Conservation (phyloP, 2,888 invertebrate species). For the Julus scanicus region DNA sequence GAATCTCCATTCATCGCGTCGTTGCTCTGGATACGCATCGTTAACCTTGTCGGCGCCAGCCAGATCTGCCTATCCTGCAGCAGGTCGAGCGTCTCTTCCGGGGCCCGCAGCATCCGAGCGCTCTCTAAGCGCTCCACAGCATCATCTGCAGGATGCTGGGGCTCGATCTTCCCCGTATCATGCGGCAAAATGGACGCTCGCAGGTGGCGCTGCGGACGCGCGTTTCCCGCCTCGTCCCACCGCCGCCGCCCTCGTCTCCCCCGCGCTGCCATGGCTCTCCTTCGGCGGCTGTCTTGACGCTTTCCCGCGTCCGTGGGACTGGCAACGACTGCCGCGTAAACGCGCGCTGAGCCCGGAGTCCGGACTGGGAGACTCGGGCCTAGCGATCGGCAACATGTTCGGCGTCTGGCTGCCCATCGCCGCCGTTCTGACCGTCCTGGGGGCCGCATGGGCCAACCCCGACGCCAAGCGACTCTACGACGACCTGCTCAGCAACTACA, state of each 20-base stretch:
- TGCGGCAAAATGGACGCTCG: not conserved
- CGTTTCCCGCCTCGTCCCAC: no score
- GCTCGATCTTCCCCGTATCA: not conserved
- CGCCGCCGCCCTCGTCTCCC: not conserved
- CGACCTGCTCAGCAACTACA: constrained; percentile 94
- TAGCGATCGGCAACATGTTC: not conserved
- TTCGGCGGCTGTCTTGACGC: not conserved
- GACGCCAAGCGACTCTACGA: constrained; percentile 96
- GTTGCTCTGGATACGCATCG: not conserved
- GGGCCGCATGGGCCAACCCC: constrained; percentile 72
- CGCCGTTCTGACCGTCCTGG: not conserved
- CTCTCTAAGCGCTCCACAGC: not conserved
- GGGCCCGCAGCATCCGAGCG: not conserved
- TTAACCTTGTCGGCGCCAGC: not conserved
- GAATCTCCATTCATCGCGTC: no score
- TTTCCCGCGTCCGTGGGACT: not conserved
- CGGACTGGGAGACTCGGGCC: no score
- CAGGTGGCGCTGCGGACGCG: not conserved
- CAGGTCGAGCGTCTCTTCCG: not conserved
- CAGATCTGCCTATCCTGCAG: not conserved
- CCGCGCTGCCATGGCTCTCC: not conserved
- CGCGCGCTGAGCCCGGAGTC: not conserved
- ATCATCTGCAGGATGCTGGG: not conserved
- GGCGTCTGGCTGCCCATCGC: not conserved
- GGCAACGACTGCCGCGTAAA: not conserved